These are phyloP conservation scores for Hemiscyllium ocellatum DNA, from an alignment of 2,113 vertebrate genomes.

Conservation along the genomic window DNA sequence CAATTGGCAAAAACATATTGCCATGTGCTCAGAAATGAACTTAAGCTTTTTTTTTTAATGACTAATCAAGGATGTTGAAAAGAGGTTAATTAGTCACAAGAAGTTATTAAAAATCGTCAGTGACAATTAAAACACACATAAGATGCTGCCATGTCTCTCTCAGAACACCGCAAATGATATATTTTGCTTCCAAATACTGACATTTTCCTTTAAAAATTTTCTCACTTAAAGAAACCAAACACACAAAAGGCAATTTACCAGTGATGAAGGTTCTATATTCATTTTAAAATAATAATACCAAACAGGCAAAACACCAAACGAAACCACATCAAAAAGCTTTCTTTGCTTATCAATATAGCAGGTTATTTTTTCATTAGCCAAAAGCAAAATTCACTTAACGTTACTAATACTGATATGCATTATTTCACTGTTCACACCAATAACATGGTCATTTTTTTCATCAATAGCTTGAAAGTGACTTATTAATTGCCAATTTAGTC, in stretches of 20 bases:
- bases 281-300: neutral
- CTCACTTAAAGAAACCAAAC: neutral
- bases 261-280: neutral
- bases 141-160: neutral
- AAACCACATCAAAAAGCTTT: slow-evolving; percentile 9
- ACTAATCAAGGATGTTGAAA: no score
- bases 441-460: neutral
- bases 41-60: no score
- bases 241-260: neutral
- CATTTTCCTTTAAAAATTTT: neutral
- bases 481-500: neutral
- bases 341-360: neutral
- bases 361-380: neutral
- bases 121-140: neutral
- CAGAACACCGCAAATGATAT: neutral
- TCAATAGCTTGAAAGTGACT: neutral
- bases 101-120: neutral
- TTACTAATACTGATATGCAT: neutral
- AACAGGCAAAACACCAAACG: neutral
- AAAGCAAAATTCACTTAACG: neutral
- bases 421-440: neutral
- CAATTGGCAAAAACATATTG: no score
- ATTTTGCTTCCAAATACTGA: neutral
- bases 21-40: no score
- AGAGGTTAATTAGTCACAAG: no score